Evolutionary conservation across 2,113 vertebrate species (phyloP), one percentile per base, ranked within the genome.

Genomic region (Phaethornis superciliosus): DNA sequence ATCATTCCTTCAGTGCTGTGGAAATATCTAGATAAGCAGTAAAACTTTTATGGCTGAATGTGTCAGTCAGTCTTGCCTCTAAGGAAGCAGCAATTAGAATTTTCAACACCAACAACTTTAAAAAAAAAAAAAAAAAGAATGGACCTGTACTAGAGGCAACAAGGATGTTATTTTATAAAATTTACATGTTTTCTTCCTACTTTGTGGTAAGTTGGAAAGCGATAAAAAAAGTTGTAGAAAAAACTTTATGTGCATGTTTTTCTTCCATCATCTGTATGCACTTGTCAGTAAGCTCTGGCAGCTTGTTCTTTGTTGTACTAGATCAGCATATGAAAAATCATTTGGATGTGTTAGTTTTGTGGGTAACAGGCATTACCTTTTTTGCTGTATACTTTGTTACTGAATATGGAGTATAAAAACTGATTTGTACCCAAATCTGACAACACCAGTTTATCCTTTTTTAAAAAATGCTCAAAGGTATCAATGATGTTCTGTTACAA

Each of bases 251-350:
- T 40, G 40, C 44, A 35, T 35, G 13, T 51, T 94, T 81, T 79
- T 40, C 44, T 46, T 68, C 37, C 21, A 35, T 82, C 21, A 30
- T 80, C 42, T 4, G 0, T 28, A 17, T 35, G 52, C 0, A 1
- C 44, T 30, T 75, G 15, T 52, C 20, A 55, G 10, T 27, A 32
- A 52, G 44, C 14, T 81, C 67, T 33, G 92, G 49, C 72, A 78
- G 27, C 44, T 70, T 77, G 20, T 72, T 91, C 42, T 42, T 75
- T 79, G 5, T 49, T 63, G 19, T 9, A 15, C 27, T 81, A 15
- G 33, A 70, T 72, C 21, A 62, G 23, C 65, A n/a, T 74, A 24
- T 32, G 37, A 78, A 67, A 82, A 71, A 71, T n/a, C 47, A 56
- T 30, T 47, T 81, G 10, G 64, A 54, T n/a, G 15, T 46, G 8